phyloP scores from a whole-genome alignment of 2,888 invertebrate genomes.

The Diaperis boleti region DNA sequence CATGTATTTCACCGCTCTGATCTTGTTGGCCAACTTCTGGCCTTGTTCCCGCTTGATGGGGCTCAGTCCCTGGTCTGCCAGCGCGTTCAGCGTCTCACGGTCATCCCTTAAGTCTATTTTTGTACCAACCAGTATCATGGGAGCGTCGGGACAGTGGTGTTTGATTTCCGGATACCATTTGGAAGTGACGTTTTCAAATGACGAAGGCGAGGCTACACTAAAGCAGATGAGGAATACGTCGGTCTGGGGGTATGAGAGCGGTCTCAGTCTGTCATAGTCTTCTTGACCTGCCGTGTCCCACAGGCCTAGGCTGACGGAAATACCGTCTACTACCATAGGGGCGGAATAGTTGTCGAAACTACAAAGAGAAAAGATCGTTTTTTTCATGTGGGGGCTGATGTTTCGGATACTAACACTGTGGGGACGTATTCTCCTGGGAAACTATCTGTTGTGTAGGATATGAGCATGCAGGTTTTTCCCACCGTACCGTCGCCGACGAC shows the following conservation, averaged over 20 bases:
- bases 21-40: conserved; percentile 97
- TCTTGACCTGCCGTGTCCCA: conserved; percentile 99
- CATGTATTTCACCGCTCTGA: conserved; percentile 98
- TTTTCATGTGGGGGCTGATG: background rate
- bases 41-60: conserved; percentile 98
- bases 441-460: conserved; percentile 92
- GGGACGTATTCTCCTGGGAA: conserved; percentile 96
- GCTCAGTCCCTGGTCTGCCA: conserved; percentile 94
- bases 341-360: conserved; percentile 99
- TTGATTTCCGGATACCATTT: conserved; percentile 99
- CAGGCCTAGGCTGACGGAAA: conserved; percentile 94
- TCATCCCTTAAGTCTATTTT: conserved; percentile 99
- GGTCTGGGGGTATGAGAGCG: conserved; percentile 98
- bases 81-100: conserved; percentile 90
- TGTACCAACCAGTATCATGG: conserved; percentile 98
- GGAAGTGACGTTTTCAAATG: conserved; percentile 98
- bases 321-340: conserved; percentile 98
- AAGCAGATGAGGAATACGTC: conserved; percentile 99
- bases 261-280: conserved; percentile 95
- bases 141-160: conserved; percentile 99
- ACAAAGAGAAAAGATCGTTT: conserved; percentile 50
- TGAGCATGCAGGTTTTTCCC: conserved; percentile 94
- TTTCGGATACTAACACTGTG: conserved; percentile 83
- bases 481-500: conserved; percentile 95
- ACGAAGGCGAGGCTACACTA: conserved; percentile 98